These are phyloP conservation scores for Chiroxiphia lanceolata DNA, from an alignment of 2,797 vertebrate species.

Conservation along the genomic window DNA sequence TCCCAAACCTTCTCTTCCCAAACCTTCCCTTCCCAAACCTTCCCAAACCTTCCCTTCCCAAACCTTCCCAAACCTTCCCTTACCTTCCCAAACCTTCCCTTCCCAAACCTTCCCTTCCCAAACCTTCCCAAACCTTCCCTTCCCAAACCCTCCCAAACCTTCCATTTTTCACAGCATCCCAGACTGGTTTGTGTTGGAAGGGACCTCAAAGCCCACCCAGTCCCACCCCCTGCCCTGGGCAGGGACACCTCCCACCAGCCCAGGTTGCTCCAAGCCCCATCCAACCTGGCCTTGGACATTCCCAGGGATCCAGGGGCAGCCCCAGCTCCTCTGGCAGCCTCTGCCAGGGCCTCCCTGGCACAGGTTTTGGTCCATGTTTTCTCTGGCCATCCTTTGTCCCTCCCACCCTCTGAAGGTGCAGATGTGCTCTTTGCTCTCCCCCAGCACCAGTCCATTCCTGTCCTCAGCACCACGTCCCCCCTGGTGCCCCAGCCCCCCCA, in stretches of 20 bases:
- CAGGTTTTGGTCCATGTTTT: background rate
- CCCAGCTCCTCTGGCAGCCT: background rate
- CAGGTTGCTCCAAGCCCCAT: background rate
- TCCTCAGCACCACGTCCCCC: accelerated
- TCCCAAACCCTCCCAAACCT: too few relatives aligned
- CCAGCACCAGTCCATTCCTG: background rate
- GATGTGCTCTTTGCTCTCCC: accelerated
- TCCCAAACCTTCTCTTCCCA: too few relatives aligned
- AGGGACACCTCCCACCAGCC: background rate
- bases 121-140: too few relatives aligned
- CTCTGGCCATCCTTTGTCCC: background rate
- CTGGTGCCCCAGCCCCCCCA: background rate
- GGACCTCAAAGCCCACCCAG: too few relatives aligned
- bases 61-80: too few relatives aligned
- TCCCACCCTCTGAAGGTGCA: accelerated
- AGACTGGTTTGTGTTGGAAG: too few relatives aligned
- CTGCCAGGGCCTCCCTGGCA: background rate
- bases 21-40: too few relatives aligned
- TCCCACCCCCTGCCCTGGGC: too few relatives aligned
- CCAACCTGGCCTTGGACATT: background rate
- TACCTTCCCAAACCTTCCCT: too few relatives aligned
- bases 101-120: too few relatives aligned
- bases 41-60: too few relatives aligned
- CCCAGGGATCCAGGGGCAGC: background rate
- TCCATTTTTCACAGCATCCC: too few relatives aligned